Conservation (phyloP, 2,888 invertebrate genomes). For the Ecliptopera silaceata region DNA sequence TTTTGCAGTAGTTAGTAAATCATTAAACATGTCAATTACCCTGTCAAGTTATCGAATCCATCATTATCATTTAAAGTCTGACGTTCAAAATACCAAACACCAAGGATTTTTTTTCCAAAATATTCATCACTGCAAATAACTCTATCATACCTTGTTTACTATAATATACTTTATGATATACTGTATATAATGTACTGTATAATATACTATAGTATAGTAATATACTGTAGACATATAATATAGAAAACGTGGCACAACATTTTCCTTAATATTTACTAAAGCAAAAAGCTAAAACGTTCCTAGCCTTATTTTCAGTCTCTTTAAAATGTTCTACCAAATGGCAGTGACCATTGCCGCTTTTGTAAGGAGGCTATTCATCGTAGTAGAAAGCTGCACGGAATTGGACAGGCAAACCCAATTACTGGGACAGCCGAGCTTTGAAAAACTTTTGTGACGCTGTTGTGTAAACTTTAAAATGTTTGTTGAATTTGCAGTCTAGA, state of each 20-base stretch:
- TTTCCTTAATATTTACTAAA: constrained; percentile 6
- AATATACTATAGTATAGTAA: too few relatives aligned
- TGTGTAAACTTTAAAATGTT: constrained; percentile 1
- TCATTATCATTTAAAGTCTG: too few relatives aligned
- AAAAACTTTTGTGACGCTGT: constrained; percentile 17
- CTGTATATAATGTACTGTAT: too few relatives aligned
- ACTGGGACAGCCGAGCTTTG: constrained; percentile 24
- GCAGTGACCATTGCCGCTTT: constrained; percentile 27
- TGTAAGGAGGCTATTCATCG: constrained; percentile 24
- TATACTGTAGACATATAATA: neutral
- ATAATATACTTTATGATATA: too few relatives aligned
- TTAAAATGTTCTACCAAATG: constrained; percentile 16
- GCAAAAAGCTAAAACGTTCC: constrained; percentile 1
- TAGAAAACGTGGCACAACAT: constrained; percentile 4
- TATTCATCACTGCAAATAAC: too few relatives aligned
- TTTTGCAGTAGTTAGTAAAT: too few relatives aligned
- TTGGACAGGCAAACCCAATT: constrained; percentile 38
- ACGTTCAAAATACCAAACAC: too few relatives aligned
- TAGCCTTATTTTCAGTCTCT: constrained; percentile 9
- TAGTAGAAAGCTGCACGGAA: constrained; percentile 22
- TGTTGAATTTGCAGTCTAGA: neutral
- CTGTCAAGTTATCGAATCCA: too few relatives aligned
- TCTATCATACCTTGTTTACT: too few relatives aligned
- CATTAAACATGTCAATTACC: too few relatives aligned
- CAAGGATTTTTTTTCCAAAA: too few relatives aligned